These are phyloP conservation scores for Petrolisthes manimaculis DNA, from an alignment of 2,888 invertebrate species.

Conservation along the genomic window DNA sequence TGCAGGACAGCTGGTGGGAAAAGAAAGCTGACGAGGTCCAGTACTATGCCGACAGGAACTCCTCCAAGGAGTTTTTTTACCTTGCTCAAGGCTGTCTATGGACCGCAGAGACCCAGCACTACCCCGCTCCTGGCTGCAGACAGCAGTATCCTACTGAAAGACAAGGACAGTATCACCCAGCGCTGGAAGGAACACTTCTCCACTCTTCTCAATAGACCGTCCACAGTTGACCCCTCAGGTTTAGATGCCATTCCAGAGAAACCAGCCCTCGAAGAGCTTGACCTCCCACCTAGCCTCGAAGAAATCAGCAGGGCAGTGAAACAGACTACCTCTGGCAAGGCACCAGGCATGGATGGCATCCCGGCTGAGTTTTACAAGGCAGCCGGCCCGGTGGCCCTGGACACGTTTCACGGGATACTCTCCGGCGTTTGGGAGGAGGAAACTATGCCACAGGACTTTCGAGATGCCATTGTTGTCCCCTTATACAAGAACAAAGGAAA, in stretches of 20 bases:
- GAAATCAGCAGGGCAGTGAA: neutral
- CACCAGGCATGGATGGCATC: slow-evolving; percentile 16
- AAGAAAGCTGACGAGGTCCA: slow-evolving; percentile 6
- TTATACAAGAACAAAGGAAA: slow-evolving; percentile 19
- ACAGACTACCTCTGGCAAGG: neutral
- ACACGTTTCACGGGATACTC: slow-evolving; percentile 6
- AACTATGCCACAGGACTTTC: slow-evolving; percentile 21
- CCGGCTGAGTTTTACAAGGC: slow-evolving; percentile 5
- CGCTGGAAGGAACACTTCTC: neutral
- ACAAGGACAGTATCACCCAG: neutral
- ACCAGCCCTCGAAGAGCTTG: slow-evolving; percentile 3
- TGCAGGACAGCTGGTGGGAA: neutral
- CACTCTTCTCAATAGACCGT: neutral
- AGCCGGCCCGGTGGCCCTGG: neutral
- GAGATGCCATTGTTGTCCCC: slow-evolving; percentile 2
- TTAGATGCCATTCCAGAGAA: neutral
- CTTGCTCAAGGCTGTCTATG: neutral
- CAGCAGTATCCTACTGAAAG: neutral
- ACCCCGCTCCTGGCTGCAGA: neutral
- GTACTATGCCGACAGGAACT: neutral
- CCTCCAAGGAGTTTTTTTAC: neutral
- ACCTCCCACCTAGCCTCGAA: neutral
- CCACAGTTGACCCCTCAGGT: neutral
- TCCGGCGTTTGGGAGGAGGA: slow-evolving; percentile 23
- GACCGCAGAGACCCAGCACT: neutral